Conservation (phyloP, 1,140 invertebrate species). For the Elymnias hypermnestra region DNA sequence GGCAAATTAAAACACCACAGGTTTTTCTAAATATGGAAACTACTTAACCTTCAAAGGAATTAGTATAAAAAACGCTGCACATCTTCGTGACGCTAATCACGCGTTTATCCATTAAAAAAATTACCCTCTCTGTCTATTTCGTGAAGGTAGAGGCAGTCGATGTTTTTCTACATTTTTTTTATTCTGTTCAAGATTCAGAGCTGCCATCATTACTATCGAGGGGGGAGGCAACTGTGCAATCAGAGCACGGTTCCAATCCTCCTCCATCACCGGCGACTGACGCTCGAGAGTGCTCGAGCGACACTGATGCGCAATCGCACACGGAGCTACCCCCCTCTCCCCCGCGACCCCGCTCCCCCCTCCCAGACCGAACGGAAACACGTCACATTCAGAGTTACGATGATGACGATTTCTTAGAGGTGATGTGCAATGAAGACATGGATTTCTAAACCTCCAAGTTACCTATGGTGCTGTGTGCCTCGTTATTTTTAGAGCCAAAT, state of each 20-base stretch:
- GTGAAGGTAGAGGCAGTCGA: no score
- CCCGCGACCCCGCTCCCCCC: conserved; percentile 26
- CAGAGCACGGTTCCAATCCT: conserved; percentile 80
- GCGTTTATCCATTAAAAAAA: no score
- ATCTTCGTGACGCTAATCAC: no score
- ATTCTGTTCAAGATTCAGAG: conserved; percentile 47
- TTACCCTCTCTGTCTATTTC: no score
- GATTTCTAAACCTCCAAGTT: conserved; percentile 74
- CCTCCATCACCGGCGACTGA: conserved; percentile 87
- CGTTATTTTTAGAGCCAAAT: neutral
- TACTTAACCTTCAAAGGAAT: no score
- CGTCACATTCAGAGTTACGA: conserved; percentile 65
- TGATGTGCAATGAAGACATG: conserved; percentile 83
- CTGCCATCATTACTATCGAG: conserved; percentile 57
- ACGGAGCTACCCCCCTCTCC: conserved; percentile 37
- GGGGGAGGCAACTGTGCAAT: conserved; percentile 49
- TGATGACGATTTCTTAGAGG: conserved; percentile 83
- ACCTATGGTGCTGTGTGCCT: conserved; percentile 18
- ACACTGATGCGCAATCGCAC: conserved; percentile 72
- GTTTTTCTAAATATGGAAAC: no score
- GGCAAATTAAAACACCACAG: no score
- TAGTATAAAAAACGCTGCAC: no score
- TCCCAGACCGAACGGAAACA: conserved; percentile 25
- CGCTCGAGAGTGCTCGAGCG: conserved; percentile 82
- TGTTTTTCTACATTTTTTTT: no score